Conservation (phyloP, 2,888 invertebrate species). For the Leptinotarsa juncta region DNA sequence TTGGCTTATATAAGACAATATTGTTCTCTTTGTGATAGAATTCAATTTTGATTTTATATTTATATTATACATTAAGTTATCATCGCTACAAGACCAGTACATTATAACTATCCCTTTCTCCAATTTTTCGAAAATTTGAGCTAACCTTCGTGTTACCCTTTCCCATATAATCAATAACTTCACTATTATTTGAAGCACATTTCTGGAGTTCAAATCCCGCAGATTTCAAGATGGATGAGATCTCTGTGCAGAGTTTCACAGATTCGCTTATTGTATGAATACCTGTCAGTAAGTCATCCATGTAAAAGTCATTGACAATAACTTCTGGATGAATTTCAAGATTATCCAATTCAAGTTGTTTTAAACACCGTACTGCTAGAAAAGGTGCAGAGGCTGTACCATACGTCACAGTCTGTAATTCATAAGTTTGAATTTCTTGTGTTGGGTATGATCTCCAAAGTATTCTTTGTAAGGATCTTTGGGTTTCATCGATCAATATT, state of each 20-base stretch:
- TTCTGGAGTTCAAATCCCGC: conserved; percentile 20
- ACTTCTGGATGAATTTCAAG: conserved; percentile 26
- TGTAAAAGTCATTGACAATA: conserved; percentile 36
- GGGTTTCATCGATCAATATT: not conserved
- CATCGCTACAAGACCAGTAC: conserved; percentile 20
- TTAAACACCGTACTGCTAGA: conserved; percentile 32
- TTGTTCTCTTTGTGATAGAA: conserved; percentile 26
- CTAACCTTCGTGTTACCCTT: not conserved
- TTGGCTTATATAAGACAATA: conserved; percentile 25
- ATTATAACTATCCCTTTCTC: conserved; percentile 14
- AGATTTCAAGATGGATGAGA: conserved; percentile 6
- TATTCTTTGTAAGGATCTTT: conserved; percentile 12
- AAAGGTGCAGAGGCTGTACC: conserved; percentile 32
- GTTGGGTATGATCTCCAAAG: not conserved
- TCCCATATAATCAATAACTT: not conserved
- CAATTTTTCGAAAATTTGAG: not conserved
- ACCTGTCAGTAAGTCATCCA: conserved; percentile 36
- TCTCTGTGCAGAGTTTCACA: conserved; percentile 17
- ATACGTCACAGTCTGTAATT: conserved; percentile 33
- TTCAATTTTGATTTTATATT: not conserved
- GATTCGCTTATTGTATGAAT: conserved; percentile 21
- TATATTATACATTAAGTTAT: conserved; percentile 26
- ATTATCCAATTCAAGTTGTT: conserved; percentile 26
- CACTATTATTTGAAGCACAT: conserved; percentile 16
- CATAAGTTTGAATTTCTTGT: conserved; percentile 10